These are phyloP conservation scores for Ligdia adustata DNA, from an alignment of 2,888 invertebrate species.

Conservation along the genomic window DNA sequence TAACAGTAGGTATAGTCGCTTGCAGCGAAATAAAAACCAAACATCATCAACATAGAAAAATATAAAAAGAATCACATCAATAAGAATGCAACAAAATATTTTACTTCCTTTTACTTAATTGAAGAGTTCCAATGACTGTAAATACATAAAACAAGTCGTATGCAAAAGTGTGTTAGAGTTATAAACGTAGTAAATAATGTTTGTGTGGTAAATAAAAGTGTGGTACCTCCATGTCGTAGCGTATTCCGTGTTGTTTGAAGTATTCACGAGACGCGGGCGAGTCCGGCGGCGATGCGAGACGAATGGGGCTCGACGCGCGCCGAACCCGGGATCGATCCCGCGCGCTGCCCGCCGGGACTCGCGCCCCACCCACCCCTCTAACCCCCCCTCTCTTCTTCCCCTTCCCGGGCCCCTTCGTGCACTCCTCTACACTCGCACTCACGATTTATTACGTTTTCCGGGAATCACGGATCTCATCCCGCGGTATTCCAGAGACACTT, in stretches of 20 bases:
- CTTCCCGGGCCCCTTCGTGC: constrained; percentile 36
- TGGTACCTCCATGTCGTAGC: constrained; percentile 53
- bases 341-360: constrained; percentile 53
- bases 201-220: constrained; percentile 1
- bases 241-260: constrained; percentile 18
- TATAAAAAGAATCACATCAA: too few species aligned
- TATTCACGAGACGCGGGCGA: constrained; percentile 4
- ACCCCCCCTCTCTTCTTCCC: constrained; percentile 37
- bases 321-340: constrained; percentile 40
- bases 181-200: not conserved
- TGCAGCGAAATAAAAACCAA: too few species aligned
- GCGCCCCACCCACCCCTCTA: constrained; percentile 42
- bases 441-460: constrained; percentile 74
- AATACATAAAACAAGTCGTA: not conserved
- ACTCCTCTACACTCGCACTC: constrained; percentile 44
- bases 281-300: constrained; percentile 18
- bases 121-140: too few species aligned
- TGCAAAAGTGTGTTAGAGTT: not conserved
- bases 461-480: constrained; percentile 64
- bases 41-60: too few species aligned
- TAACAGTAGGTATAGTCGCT: too few species aligned
- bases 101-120: too few species aligned
- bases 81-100: too few species aligned
- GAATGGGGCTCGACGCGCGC: constrained; percentile 31
- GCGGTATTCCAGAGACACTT: too few species aligned